Conservation (phyloP, 2,888 invertebrate species). For the Lasius fuliginosus region DNA sequence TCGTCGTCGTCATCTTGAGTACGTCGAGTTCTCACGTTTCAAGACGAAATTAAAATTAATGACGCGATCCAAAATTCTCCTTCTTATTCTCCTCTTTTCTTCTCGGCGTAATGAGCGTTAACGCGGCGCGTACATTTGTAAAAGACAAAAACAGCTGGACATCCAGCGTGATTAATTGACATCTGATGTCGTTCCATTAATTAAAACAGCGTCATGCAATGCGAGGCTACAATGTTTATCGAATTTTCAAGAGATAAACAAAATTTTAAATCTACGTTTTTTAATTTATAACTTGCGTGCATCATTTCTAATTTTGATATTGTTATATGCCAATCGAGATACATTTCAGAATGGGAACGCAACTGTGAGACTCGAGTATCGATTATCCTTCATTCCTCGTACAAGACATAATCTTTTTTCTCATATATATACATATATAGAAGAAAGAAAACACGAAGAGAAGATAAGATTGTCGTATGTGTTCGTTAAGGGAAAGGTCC, state of each 20-base stretch:
- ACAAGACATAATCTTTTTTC: background rate
- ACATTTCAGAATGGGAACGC: background rate
- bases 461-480: background rate
- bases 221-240: background rate
- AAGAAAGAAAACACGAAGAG: background rate
- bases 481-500: constrained; percentile 32
- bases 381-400: background rate
- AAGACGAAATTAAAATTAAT: constrained; percentile 63
- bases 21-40: constrained; percentile 24
- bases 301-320: background rate
- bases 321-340: background rate
- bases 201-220: background rate
- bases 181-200: background rate
- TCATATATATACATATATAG: background rate
- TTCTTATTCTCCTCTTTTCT: constrained; percentile 7
- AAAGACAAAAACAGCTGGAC: background rate
- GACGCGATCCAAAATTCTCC: constrained; percentile 48
- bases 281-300: background rate
- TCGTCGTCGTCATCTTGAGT: constrained; percentile 48
- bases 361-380: background rate
- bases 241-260: constrained; percentile 12
- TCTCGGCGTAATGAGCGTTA: constrained; percentile 48
- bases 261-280: background rate
- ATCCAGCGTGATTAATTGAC: constrained; percentile 16
- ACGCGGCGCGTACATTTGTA: background rate